These are phyloP conservation scores for Macrophya alboannulata DNA, from an alignment of 2,888 invertebrate genomes.

Conservation along the genomic window DNA sequence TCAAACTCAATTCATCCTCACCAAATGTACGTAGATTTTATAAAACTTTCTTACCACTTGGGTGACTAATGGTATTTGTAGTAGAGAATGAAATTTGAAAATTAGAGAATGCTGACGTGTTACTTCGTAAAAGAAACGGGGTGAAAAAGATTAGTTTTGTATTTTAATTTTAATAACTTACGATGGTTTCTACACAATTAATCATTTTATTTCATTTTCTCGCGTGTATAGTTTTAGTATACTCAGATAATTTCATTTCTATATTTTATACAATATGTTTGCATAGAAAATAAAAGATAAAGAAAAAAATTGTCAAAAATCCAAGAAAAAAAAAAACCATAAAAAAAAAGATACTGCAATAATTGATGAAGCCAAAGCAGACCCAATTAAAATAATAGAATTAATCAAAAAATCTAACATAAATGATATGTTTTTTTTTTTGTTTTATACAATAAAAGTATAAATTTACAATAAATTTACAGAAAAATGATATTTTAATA, in stretches of 20 bases:
- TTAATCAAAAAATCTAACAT: constrained; percentile 57
- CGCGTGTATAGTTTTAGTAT: constrained; percentile 58
- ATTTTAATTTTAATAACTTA: constrained; percentile 17
- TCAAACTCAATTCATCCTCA: background rate
- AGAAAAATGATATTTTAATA: constrained; percentile 57
- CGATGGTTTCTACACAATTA: constrained; percentile 58
- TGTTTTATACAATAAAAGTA: constrained; percentile 45
- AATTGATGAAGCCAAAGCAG: constrained; percentile 30
- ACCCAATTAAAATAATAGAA: constrained; percentile 59
- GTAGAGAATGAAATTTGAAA: constrained; percentile 7
- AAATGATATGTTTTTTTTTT: constrained; percentile 57
- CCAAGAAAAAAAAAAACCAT: constrained; percentile 61
- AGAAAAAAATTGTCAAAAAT: constrained; percentile 62
- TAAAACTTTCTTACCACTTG: constrained; percentile 4
- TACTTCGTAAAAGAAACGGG: constrained; percentile 8
- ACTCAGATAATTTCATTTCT: constrained; percentile 61
- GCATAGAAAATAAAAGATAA: constrained; percentile 62
- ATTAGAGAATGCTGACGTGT: background rate
- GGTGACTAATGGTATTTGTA: constrained; percentile 16
- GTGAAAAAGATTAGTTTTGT: constrained; percentile 31
- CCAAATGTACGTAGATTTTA: constrained; percentile 17
- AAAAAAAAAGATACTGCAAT: constrained; percentile 56
- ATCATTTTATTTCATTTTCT: constrained; percentile 56
- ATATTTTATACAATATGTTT: constrained; percentile 68
- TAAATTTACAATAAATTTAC: constrained; percentile 59